These are phyloP conservation scores for Lophochroa leadbeateri DNA, from an alignment of 2,113 vertebrate genomes.

Conservation along the genomic window DNA sequence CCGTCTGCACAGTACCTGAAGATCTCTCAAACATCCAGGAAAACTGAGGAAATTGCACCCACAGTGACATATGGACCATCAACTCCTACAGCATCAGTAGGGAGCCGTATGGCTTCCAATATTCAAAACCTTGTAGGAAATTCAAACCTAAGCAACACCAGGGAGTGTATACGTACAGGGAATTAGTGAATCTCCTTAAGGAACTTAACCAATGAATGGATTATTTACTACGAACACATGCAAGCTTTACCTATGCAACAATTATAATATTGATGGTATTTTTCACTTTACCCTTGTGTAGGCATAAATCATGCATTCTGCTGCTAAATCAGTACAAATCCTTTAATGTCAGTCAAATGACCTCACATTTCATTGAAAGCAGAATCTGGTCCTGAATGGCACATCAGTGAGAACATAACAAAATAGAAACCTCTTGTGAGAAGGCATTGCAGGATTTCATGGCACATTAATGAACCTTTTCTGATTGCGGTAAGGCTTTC, in stretches of 20 bases:
- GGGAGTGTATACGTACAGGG: not conserved
- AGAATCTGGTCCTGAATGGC: conserved; percentile 1
- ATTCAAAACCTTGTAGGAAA: not conserved
- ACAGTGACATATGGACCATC: not conserved
- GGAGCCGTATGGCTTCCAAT: not conserved
- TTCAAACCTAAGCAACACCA: not conserved
- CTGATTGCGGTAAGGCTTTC: not conserved
- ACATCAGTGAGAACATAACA: not conserved
- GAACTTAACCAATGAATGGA: conserved; percentile 11
- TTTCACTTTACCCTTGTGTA: not conserved
- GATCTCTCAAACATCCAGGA: not conserved
- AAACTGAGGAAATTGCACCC: not conserved
- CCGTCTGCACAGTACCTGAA: not conserved
- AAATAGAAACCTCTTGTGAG: not conserved
- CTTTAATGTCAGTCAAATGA: conserved; percentile 1
- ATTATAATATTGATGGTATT: not conserved
- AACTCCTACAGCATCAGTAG: not conserved
- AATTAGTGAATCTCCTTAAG: conserved; percentile 19
- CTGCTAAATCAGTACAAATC: conserved; percentile 14
- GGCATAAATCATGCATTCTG: conserved; percentile 22
- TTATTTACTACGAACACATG: not conserved
- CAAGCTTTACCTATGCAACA: not conserved
- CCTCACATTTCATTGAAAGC: not conserved
- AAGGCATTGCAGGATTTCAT: not conserved
- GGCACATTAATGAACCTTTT: conserved; percentile 10